Base-by-base conservation (phyloP, 2,113 vertebrate genomes). In the Oncorhynchus gorbuscha region DNA sequence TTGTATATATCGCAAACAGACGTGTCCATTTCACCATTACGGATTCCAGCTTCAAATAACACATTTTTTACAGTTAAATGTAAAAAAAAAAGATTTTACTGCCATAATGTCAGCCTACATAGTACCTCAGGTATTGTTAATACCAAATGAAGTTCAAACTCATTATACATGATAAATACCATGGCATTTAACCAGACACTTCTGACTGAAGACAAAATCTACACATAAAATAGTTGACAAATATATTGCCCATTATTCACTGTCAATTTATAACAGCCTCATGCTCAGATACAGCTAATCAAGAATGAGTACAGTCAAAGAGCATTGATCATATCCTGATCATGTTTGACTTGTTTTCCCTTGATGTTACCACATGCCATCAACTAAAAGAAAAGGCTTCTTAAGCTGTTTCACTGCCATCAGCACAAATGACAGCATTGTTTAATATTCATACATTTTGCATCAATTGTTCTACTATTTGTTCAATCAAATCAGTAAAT, bases 201-300 rank as follows among this genome's bases (percentile, higher is more conserved):
- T 88, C 80, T 74, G 48, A 86, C 74, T 62, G 79, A 81, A 71
- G 79, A 84, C 79, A 72, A 83, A 84, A 81, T 79, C 72, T 87
- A 71, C 77, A 84, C 81, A 85, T 82, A 81, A 84, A 84, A 79
- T 83, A 89, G 87, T 69, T 90, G 77, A 90, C 84, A 92, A 89
- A 91, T 85, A 88, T 76, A 79, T 86, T 87, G 89, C 81, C 90
- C 91, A 89, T 92, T 90, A 89, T 92, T 90, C 90, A 91, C 89
- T 89, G 89, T 93, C 88, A 85, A 85, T 84, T 83, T 90, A 81
- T 87, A 89, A 93, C 93, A 93, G 92, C 93, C 90, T 91, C 90
- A 93, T 93, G 93, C 93, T 93, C 86, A 87, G 89, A 91, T 89
- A 87, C 78, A 85, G 88, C 84, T 76, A 83, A 75, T 89, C 76